These are phyloP conservation scores for Rhyacichthys aspro DNA, from an alignment of 2,797 vertebrate species.

Conservation along the genomic window DNA sequence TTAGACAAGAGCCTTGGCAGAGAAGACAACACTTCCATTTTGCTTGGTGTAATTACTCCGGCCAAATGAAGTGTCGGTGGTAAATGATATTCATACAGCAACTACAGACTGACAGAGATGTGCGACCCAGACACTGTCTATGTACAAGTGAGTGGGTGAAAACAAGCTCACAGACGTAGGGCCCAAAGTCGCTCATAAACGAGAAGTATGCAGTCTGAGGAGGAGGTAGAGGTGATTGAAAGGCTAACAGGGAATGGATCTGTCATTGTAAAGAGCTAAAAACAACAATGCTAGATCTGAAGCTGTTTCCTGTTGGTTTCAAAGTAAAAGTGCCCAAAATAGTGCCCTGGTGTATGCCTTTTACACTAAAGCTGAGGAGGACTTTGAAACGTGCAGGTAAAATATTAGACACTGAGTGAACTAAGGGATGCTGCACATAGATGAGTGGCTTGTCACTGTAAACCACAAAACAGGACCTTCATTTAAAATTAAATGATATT, in stretches of 20 bases:
- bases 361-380: too few species aligned
- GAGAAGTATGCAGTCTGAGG: constrained; percentile 6
- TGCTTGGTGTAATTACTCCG: constrained; percentile 29
- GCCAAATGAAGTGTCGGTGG: constrained; percentile 33
- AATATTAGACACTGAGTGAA: too few species aligned
- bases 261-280: too few species aligned
- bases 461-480: too few species aligned
- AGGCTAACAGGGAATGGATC: not conserved
- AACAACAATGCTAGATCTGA: too few species aligned
- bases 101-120: constrained; percentile 16
- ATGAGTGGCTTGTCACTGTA: too few species aligned
- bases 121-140: constrained; percentile 26
- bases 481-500: too few species aligned
- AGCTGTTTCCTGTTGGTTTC: too few species aligned
- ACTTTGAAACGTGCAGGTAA: too few species aligned
- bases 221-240: constrained; percentile 11
- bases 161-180: constrained; percentile 27
- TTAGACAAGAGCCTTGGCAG: constrained; percentile 34
- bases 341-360: too few species aligned
- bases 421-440: too few species aligned
- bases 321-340: too few species aligned
- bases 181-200: constrained; percentile 17
- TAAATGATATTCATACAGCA: constrained; percentile 34
- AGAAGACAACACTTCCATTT: constrained; percentile 29
- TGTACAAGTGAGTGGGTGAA: constrained; percentile 16